phyloP scores from a whole-genome alignment of 2,113 vertebrate species.

The Entosphenus tridentatus region DNA sequence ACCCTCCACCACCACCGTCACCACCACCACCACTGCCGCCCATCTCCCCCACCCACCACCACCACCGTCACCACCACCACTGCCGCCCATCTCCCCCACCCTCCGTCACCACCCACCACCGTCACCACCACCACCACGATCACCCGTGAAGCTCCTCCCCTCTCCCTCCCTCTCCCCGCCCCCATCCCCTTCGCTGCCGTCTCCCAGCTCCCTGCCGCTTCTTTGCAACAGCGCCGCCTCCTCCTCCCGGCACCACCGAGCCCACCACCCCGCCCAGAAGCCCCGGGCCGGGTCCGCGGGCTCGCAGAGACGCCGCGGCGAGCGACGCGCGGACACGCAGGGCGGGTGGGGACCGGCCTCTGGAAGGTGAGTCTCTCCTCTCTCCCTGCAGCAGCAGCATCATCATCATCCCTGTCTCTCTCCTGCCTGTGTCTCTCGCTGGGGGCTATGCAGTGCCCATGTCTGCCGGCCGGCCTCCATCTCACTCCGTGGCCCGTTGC shows the following conservation, averaged over 20 bases:
- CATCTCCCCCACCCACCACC: background rate
- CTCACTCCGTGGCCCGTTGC: background rate
- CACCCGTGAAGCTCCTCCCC: background rate
- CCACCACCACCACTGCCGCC: background rate
- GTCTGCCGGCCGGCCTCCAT: background rate
- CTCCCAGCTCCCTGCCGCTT: background rate
- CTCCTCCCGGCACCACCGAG: background rate
- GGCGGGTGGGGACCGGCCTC: too few relatives aligned
- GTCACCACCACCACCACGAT: background rate
- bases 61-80: background rate
- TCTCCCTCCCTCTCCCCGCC: background rate
- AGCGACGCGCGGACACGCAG: too few relatives aligned
- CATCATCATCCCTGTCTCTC: background rate
- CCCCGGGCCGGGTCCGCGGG: too few relatives aligned
- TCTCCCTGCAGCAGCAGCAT: background rate
- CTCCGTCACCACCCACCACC: background rate
- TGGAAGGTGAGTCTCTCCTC: background rate
- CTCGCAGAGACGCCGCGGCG: too few relatives aligned
- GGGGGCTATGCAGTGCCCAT: background rate
- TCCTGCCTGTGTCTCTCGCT: background rate
- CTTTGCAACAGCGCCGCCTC: background rate
- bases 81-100: background rate
- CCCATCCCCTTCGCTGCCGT: background rate
- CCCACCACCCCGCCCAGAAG: background rate
- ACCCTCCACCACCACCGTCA: background rate